A percentile compares a stretch with the other conserved stretches of the same genome.
phyloP scores from a whole-genome alignment of 2,888 invertebrate species.

The Epsilonema sp. region DNA sequence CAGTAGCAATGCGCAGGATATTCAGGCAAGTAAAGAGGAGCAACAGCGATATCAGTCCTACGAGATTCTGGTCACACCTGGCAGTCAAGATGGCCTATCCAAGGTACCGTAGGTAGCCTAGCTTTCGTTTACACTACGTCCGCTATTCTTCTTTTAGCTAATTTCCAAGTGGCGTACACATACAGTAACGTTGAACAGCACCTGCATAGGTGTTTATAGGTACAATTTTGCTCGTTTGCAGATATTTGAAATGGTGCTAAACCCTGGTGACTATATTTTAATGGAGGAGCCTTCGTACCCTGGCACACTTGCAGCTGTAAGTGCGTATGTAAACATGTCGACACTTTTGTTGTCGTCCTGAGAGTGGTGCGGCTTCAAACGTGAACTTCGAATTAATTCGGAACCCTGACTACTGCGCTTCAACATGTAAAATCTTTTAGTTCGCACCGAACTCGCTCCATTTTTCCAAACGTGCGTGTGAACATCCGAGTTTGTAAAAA shows the following conservation, averaged over 20 bases:
- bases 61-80: slow-evolving; percentile 46
- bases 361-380: no score
- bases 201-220: neutral
- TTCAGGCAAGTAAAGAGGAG: no score
- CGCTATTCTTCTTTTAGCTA: neutral
- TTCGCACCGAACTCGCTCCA: no score
- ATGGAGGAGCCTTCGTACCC: slow-evolving; percentile 51
- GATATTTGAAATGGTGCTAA: slow-evolving; percentile 49
- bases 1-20: neutral
- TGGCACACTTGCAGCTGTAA: slow-evolving; percentile 47
- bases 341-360: neutral
- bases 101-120: slow-evolving; percentile 37
- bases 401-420: no score
- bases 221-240: slow-evolving; percentile 12
- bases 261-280: slow-evolving; percentile 47
- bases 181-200: neutral
- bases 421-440: no score
- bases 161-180: no score
- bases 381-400: no score
- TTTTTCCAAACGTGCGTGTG: no score
- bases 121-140: no score
- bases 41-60: no score
- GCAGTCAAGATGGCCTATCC: slow-evolving; percentile 56
- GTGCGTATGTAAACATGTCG: slow-evolving; percentile 20
- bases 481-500: no score